Evolutionary conservation across 2,888 invertebrate genomes (phyloP), one percentile per base, ranked within the genome.

Genomic region (Actias luna): DNA sequence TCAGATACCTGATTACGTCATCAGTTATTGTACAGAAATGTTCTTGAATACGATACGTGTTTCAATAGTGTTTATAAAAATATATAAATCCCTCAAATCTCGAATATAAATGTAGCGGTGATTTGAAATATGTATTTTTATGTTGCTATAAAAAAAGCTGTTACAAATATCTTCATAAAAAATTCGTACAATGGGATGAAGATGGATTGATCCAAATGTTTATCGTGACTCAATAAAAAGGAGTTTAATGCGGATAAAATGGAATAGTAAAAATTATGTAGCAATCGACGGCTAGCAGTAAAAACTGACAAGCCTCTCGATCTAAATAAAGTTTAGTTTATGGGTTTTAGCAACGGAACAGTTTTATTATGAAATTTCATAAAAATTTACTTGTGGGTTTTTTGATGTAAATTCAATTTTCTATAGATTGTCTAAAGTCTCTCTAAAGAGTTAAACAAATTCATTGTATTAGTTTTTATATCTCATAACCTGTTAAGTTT

Each of bases 151-250:
- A 46, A 46, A n/a, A 46, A 46, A 42, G n/a, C 46, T 46, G 46
- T 46, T 22, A 22, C 22, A 22, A 22, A 46, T 46, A 46, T 46
- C 46, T 46, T 46, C 46, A 46, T 46, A 46, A 46, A 46, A 22
- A 22, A 22, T 46, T 46, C 22, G 8, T 46, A 46, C 46, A 22
- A 10, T 46, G 22, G 22, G 46, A 46, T 46, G 22, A 46, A 25
- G 46, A 46, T 22, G 46, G 22, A 46, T 10, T 46, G 46, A 46
- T 22, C 46, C 46, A 22, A 46, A 46, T 46, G 22, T 46, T 46
- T 46, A 46, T 46, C 46, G 46, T 46, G 46, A 46, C 46, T 46
- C 46, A 12, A 46, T 22, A 46, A 46, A 46, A 46, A 46, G 46
- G 46, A 46, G 46, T 46, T 46, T 46, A 22, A 46, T 46, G 46